Conservation (phyloP, 1,140 invertebrate genomes). For the Subanguina moxae region DNA sequence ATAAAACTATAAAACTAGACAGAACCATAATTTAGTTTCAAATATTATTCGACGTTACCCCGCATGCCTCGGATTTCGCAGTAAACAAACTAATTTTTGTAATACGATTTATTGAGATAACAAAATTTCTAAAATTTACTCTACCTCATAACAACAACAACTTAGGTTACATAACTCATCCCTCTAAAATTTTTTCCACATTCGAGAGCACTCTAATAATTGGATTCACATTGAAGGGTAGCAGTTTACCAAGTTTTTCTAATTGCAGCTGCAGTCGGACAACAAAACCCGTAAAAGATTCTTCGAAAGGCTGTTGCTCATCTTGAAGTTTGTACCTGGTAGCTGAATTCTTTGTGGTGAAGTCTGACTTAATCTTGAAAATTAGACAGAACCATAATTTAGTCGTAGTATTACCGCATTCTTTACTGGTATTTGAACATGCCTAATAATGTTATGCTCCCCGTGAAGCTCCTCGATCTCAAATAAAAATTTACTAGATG, state of each 20-base stretch:
- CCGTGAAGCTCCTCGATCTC: not conserved
- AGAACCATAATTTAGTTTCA: no score
- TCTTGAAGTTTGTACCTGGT: not conserved
- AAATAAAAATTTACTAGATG: not conserved
- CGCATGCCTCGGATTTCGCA: no score
- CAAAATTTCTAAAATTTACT: no score
- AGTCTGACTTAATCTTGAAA: not conserved
- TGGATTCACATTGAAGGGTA: not conserved
- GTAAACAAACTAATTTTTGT: no score
- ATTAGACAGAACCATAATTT: no score
- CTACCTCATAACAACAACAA: no score
- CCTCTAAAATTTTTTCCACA: not conserved
- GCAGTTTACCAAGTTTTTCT: not conserved
- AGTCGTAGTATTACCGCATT: not conserved
- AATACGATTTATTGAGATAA: no score
- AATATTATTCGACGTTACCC: no score
- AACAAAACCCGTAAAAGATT: conserved; percentile 2
- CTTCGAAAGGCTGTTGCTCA: not conserved
- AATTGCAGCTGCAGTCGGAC: not conserved
- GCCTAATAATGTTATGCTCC: not conserved
- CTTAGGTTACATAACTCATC: not conserved
- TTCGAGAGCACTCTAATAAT: not conserved
- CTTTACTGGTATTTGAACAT: not conserved
- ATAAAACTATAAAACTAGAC: no score
- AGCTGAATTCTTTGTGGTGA: not conserved